Evolutionary conservation across 2,888 invertebrate genomes (phyloP).

Genomic region (Dioctria linearis): DNA sequence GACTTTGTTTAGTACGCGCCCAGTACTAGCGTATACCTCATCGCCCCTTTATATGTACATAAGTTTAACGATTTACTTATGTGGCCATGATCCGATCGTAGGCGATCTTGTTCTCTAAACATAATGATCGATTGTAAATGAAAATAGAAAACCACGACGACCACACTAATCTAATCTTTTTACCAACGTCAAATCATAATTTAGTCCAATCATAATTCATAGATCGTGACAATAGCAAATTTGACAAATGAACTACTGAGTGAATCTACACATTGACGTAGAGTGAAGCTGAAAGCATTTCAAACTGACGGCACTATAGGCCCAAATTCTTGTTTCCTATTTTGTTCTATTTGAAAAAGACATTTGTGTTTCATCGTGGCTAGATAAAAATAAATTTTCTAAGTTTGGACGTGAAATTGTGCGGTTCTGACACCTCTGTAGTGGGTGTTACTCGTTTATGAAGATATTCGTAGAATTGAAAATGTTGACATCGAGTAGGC

Average conservation of each 20-base stretch:
- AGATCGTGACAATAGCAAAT: slow-evolving; percentile 2
- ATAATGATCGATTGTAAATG: no score
- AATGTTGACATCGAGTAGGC: slow-evolving; percentile 19
- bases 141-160: no score
- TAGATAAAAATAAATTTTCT: background rate
- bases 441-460: slow-evolving; percentile 6
- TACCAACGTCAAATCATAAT: slow-evolving; percentile 22
- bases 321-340: no score
- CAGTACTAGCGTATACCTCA: no score
- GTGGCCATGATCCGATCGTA: slow-evolving; percentile 8
- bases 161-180: no score
- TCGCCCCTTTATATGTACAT: background rate
- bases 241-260: background rate
- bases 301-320: no score
- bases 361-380: no score
- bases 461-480: background rate
- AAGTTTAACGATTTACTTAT: background rate
- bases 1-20: no score
- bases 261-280: no score
- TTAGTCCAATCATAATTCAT: slow-evolving; percentile 16
- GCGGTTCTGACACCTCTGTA: background rate
- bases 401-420: background rate
- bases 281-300: no score
- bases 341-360: no score
- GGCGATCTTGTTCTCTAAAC: slow-evolving; percentile 4